Conservation (phyloP, 2,113 vertebrate genomes). For the Aix galericulata region DNA sequence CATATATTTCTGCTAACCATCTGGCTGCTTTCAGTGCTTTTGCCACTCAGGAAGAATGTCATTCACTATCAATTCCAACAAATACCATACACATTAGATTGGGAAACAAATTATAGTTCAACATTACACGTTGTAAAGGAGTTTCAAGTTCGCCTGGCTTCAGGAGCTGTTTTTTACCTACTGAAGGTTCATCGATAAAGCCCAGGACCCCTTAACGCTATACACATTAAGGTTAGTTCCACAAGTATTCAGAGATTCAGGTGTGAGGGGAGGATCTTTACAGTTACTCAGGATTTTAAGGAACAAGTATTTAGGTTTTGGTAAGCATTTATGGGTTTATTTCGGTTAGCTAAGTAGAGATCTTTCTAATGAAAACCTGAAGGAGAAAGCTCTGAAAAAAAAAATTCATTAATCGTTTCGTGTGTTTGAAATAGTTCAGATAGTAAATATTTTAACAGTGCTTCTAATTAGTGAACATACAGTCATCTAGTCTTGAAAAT, state of each 20-base stretch:
- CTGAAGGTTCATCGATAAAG: no score
- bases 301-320: background rate
- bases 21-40: constrained; percentile 7
- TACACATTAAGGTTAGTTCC: background rate
- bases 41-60: background rate
- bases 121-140: background rate
- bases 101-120: constrained; percentile 22
- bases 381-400: background rate
- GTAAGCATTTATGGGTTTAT: background rate
- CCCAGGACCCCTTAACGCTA: no score
- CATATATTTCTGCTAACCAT: background rate
- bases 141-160: background rate
- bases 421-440: constrained; percentile 11
- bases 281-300: background rate
- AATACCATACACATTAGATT: background rate
- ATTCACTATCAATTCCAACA: constrained; percentile 35
- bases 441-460: constrained; percentile 50
- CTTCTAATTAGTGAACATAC: constrained; percentile 39
- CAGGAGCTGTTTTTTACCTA: no score
- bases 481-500: constrained; percentile 17
- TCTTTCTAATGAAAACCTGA: background rate
- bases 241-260: background rate
- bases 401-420: background rate
- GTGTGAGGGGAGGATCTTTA: background rate
- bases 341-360: background rate